Percentiles rank a stretch among this genome's conserved stretches.
Evolutionary conservation across 2,888 invertebrate genomes (phyloP).

Genomic region (Trachelus troglodyta): DNA sequence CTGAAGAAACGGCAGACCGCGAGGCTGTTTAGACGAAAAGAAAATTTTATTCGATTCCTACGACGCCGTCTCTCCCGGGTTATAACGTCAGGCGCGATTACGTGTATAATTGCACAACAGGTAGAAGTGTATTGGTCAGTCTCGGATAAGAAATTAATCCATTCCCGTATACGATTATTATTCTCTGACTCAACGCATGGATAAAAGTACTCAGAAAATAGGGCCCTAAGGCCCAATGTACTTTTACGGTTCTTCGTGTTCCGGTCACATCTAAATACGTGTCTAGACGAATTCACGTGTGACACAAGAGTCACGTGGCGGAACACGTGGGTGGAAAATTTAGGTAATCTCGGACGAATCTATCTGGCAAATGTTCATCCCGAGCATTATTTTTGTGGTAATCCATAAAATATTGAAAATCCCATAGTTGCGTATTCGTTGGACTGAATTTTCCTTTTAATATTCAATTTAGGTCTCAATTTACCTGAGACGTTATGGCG

Average conservation of each 20-base stretch:
- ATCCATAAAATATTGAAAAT: not conserved
- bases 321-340: not conserved
- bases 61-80: not conserved
- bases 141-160: not conserved
- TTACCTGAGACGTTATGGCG: not conserved
- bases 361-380: not conserved
- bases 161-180: not conserved
- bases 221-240: not conserved
- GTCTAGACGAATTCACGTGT: not conserved
- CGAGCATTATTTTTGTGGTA: not conserved
- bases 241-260: not conserved
- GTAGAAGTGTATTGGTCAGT: not conserved
- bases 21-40: not conserved
- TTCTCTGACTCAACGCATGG: not conserved
- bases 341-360: not conserved
- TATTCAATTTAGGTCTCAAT: not conserved
- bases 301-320: not conserved
- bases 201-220: not conserved
- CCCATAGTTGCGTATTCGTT: not conserved
- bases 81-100: not conserved
- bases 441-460: not conserved
- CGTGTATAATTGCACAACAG: not conserved
- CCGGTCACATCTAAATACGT: not conserved
- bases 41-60: not conserved
- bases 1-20: not conserved